Evolutionary conservation across 2,888 invertebrate species (phyloP).

Genomic region (Taenaris catops): DNA sequence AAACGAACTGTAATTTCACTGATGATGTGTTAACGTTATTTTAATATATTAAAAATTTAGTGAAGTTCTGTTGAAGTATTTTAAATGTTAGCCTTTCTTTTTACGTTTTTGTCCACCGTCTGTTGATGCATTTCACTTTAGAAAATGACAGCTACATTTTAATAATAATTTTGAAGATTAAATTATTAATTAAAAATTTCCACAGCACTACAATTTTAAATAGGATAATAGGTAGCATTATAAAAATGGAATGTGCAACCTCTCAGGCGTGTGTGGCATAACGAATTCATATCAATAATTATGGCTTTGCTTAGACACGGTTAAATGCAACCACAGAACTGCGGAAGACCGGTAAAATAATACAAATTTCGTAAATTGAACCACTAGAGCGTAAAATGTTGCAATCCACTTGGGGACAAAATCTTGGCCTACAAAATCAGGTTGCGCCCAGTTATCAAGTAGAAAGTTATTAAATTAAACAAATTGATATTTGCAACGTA

Average conservation of each 20-base stretch:
- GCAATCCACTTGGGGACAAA: slow-evolving; percentile 39
- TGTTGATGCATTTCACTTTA: no score
- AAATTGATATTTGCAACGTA: slow-evolving; percentile 16
- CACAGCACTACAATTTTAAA: no score
- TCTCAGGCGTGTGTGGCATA: neutral
- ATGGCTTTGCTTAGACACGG: neutral
- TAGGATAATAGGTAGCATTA: no score
- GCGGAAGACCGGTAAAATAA: neutral
- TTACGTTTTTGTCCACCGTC: no score
- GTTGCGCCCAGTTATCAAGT: slow-evolving; percentile 19
- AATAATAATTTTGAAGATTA: no score
- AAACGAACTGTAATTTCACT: no score
- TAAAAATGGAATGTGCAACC: neutral
- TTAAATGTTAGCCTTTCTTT: no score
- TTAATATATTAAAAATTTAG: no score
- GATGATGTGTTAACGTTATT: no score
- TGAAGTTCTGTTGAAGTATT: no score
- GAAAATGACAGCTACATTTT: no score
- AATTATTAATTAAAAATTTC: no score
- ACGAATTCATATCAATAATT: slow-evolving; percentile 3
- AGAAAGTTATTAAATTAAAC: slow-evolving; percentile 19
- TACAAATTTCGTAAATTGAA: neutral
- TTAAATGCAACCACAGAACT: neutral
- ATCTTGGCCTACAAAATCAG: slow-evolving; percentile 44
- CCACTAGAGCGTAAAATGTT: slow-evolving; percentile 27